A percentile compares a stretch with the other conserved stretches of the same genome.
phyloP scores from a whole-genome alignment of 1,140 invertebrate genomes.

The Cecropterus lyciades region DNA sequence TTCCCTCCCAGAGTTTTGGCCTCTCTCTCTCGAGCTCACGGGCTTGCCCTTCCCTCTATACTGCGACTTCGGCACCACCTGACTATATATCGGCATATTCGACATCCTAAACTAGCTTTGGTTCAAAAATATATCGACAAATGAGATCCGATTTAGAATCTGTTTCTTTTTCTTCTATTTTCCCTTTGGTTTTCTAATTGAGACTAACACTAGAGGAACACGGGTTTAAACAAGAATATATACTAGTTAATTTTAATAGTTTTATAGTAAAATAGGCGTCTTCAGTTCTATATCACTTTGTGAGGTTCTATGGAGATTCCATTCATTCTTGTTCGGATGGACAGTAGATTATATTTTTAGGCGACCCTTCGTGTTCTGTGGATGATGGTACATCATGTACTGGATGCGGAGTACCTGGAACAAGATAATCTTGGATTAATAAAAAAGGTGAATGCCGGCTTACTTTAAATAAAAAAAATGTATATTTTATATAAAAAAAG shows the following conservation, averaged over 20 bases:
- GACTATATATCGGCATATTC: constrained; percentile 82
- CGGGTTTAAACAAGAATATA: no score
- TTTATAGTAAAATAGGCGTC: constrained; percentile 60
- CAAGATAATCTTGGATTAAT: background rate
- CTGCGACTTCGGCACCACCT: constrained; percentile 77
- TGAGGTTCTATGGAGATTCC: constrained; percentile 59
- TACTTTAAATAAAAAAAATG: no score
- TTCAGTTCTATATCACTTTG: constrained; percentile 52
- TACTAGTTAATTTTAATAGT: constrained; percentile 26
- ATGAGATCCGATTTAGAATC: constrained; percentile 11
- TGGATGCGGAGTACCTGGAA: background rate
- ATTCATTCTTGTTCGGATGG: constrained; percentile 35
- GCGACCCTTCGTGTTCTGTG: background rate
- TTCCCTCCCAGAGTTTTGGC: constrained; percentile 54
- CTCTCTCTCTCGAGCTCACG: constrained; percentile 24
- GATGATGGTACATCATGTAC: constrained; percentile 9
- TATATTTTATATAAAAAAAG: no score
- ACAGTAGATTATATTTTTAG: background rate
- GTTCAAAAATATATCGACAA: constrained; percentile 59
- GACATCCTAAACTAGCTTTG: constrained; percentile 79
- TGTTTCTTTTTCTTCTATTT: constrained; percentile 23
- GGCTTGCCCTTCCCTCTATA: constrained; percentile 59
- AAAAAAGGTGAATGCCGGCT: no score
- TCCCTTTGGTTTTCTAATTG: constrained; percentile 67
- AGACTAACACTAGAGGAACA: constrained; percentile 70